Percentiles rank a stretch among this genome's conserved stretches.
Conservation (phyloP, 2,113 vertebrate genomes). For the Tichodroma muraria region DNA sequence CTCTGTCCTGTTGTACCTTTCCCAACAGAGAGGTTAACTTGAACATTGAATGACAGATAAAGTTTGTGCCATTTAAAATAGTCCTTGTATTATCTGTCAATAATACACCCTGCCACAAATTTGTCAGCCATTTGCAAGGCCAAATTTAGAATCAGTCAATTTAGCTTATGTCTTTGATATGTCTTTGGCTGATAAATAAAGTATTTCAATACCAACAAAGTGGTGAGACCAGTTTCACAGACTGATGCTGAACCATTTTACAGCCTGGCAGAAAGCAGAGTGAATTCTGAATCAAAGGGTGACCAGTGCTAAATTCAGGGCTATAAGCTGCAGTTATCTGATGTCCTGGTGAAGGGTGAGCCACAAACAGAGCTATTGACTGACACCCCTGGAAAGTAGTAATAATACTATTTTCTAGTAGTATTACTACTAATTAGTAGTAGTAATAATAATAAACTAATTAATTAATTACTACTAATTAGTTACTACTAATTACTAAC, state of each 20-base stretch:
- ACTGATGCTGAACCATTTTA: background rate
- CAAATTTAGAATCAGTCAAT: background rate
- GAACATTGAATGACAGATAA: background rate
- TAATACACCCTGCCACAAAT: background rate
- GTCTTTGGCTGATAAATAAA: background rate
- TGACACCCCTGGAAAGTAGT: conserved; percentile 19
- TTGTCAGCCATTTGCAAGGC: background rate
- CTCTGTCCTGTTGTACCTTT: background rate
- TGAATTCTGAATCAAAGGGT: background rate
- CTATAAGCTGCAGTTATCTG: background rate
- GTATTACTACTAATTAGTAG: too few relatives aligned
- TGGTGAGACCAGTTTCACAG: background rate
- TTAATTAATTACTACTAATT: too few relatives aligned
- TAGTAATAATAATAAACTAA: too few relatives aligned
- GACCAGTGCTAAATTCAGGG: background rate
- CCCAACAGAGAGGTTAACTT: background rate
- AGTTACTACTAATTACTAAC: too few relatives aligned
- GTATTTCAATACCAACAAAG: background rate
- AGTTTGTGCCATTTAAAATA: background rate
- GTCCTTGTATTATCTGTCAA: background rate
- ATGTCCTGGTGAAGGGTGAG: background rate
- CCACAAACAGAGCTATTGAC: background rate
- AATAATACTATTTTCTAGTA: too few relatives aligned
- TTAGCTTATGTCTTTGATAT: background rate
- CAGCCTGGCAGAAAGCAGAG: background rate